Evolutionary conservation across 2,888 invertebrate genomes (phyloP).

Genomic region (Cyaniris semiargus): DNA sequence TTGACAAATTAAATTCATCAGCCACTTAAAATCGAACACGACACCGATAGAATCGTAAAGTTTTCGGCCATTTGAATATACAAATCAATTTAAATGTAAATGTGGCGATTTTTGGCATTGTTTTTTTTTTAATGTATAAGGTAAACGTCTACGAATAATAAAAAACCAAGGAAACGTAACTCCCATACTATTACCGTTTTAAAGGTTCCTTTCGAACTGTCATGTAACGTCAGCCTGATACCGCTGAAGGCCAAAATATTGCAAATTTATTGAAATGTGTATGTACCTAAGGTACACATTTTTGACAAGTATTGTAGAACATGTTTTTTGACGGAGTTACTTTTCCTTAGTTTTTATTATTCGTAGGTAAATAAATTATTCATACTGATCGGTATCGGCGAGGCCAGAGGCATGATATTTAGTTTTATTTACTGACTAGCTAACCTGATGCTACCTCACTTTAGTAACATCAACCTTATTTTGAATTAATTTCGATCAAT

Average conservation of each 20-base stretch:
- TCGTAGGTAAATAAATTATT: conserved; percentile 12
- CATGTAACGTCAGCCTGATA: too few relatives aligned
- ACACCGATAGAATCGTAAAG: background rate
- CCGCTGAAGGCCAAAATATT: too few relatives aligned
- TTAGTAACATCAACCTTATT: background rate
- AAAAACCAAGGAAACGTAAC: too few relatives aligned
- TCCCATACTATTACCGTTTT: too few relatives aligned
- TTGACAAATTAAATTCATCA: background rate
- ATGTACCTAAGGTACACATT: too few relatives aligned
- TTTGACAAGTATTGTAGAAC: too few relatives aligned
- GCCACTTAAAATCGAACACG: conserved; percentile 2
- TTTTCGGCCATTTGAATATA: background rate
- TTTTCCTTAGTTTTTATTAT: too few relatives aligned
- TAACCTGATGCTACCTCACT: background rate
- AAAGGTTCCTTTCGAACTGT: too few relatives aligned
- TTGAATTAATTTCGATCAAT: conserved; percentile 2
- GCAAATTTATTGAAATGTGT: too few relatives aligned
- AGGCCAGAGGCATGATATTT: background rate
- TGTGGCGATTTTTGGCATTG: conserved; percentile 6
- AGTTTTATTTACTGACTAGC: background rate
- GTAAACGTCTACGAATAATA: too few relatives aligned
- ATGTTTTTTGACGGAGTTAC: too few relatives aligned
- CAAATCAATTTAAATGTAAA: conserved; percentile 7
- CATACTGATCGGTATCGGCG: background rate
- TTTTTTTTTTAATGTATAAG: background rate